These are phyloP conservation scores for Conger conger DNA, from an alignment of 2,113 vertebrate species.

Conservation along the genomic window DNA sequence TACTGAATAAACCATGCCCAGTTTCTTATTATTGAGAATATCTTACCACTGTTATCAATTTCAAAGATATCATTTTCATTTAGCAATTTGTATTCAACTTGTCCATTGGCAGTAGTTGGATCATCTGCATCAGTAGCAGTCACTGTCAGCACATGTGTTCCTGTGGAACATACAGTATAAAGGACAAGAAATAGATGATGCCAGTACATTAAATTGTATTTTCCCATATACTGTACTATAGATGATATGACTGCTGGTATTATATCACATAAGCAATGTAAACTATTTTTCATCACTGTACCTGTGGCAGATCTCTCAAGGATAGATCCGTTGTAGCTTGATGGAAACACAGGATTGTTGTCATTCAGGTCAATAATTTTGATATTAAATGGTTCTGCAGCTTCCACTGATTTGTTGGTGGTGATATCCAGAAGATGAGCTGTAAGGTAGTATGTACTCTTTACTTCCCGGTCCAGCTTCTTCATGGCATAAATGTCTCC, in stretches of 20 bases:
- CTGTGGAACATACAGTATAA: slow-evolving; percentile 63
- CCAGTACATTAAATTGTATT: not conserved
- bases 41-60: slow-evolving; percentile 79
- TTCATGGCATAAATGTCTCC: slow-evolving; percentile 79
- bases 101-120: slow-evolving; percentile 76
- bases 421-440: slow-evolving; percentile 73
- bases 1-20: not conserved
- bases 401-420: slow-evolving; percentile 68
- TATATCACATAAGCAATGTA: not conserved
- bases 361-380: slow-evolving; percentile 88
- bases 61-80: slow-evolving; percentile 69
- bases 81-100: slow-evolving; percentile 75
- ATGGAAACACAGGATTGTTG: slow-evolving; percentile 79
- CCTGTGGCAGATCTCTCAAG: slow-evolving; percentile 79
- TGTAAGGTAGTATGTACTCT: slow-evolving; percentile 71
- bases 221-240: not conserved
- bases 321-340: slow-evolving; percentile 75
- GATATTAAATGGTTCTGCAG: slow-evolving; percentile 74
- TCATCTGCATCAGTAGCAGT: slow-evolving; percentile 88
- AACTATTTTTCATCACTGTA: slow-evolving; percentile 48
- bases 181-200: not conserved
- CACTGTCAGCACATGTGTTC: slow-evolving; percentile 74
- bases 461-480: slow-evolving; percentile 83
- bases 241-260: not conserved
- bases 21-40: not conserved